Conservation (phyloP, 2,888 invertebrate genomes). For the Clitarchus hookeri region DNA sequence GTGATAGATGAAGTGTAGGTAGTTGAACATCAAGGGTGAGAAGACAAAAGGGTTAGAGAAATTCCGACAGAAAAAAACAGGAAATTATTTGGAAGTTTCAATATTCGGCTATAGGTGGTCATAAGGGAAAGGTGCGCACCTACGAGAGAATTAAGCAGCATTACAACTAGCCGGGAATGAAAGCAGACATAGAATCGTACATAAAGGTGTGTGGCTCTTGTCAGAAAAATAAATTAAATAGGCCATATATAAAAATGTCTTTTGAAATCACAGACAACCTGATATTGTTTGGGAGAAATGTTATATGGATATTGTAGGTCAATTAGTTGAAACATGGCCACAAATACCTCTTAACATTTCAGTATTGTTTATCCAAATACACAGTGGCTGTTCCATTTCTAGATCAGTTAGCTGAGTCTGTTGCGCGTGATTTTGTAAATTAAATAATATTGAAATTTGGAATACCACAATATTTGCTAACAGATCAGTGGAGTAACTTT, state of each 20-base stretch:
- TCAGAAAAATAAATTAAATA: no score
- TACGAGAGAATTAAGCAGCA: neutral
- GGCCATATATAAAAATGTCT: neutral
- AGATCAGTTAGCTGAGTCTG: neutral
- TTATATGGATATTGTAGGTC: neutral
- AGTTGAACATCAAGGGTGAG: no score
- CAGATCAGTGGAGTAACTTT: neutral
- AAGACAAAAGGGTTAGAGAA: no score
- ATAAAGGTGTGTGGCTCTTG: no score
- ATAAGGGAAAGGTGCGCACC: neutral
- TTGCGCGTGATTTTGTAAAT: neutral
- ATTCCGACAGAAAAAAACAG: neutral
- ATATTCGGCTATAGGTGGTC: no score
- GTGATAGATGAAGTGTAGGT: neutral
- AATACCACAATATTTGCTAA: neutral
- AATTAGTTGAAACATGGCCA: neutral
- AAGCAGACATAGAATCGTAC: neutral
- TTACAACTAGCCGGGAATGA: neutral
- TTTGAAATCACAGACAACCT: neutral
- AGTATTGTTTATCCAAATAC: constrained; percentile 10
- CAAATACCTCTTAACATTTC: neutral
- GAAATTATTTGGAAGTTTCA: neutral
- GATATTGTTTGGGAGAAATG: neutral
- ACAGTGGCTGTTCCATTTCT: neutral
- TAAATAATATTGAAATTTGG: neutral